Evolutionary conservation across 37 sponge, comb jelly and placozoan species (phyloP).

Genomic region (Ianthella basta): DNA sequence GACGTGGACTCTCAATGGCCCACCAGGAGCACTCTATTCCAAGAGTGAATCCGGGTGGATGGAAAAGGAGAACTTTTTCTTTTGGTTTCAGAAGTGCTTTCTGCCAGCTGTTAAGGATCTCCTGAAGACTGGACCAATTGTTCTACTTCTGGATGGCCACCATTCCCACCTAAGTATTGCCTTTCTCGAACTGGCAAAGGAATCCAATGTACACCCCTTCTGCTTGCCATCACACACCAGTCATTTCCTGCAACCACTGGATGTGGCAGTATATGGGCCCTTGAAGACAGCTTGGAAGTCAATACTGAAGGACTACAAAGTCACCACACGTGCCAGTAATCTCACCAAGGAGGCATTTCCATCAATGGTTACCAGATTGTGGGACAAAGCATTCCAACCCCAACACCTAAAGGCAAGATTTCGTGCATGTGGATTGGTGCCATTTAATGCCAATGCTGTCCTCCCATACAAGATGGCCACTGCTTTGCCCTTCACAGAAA

Average conservation of each 20-base stretch:
- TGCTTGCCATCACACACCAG: constrained; percentile 33
- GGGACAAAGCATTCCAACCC: no score
- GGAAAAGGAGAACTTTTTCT: constrained; percentile 4
- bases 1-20: constrained; percentile 9
- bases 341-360: no score
- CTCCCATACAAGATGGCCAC: not conserved
- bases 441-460: constrained; percentile 7
- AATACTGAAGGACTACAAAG: not conserved
- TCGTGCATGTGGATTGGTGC: constrained; percentile 3
- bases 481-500: no score
- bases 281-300: not conserved
- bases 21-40: constrained; percentile 9
- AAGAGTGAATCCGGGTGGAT: constrained; percentile 14
- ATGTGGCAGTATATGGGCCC: constrained; percentile 38
- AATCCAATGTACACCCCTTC: constrained; percentile 16
- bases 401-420: no score
- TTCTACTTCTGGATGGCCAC: constrained; percentile 21
- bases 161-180: constrained; percentile 23
- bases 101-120: constrained; percentile 3
- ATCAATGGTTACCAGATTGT: no score
- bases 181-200: not conserved
- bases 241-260: constrained; percentile 30
- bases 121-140: not conserved
- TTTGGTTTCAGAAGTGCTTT: constrained; percentile 16
- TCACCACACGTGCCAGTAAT: not conserved